These are phyloP conservation scores for Dendroctonus valens DNA, from an alignment of 1,140 invertebrate genomes.

Conservation along the genomic window DNA sequence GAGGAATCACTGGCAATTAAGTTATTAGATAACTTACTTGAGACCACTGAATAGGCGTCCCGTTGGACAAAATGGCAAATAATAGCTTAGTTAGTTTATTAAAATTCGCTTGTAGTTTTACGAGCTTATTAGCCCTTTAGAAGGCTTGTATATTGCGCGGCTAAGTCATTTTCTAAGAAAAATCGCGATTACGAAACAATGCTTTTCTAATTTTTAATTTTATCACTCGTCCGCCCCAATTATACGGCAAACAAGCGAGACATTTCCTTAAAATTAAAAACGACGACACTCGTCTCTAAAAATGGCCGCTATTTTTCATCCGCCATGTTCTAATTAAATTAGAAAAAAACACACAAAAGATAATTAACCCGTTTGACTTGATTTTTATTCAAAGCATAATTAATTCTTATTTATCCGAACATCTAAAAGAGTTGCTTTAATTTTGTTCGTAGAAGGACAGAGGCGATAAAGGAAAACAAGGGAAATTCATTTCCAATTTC, in stretches of 20 bases:
- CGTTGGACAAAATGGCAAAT: no score
- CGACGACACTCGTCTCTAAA: conserved; percentile 32
- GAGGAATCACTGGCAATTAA: no score
- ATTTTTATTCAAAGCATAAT: conserved; percentile 35
- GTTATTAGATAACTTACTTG: no score
- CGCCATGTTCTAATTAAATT: conserved; percentile 36
- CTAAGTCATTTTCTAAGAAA: conserved; percentile 8
- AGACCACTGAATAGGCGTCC: no score
- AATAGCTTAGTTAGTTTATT: no score
- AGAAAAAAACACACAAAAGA: conserved; percentile 34
- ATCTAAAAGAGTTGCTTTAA: no score
- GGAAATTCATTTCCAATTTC: no score
- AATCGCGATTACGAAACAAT: conserved; percentile 29
- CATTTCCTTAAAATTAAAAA: conserved; percentile 36
- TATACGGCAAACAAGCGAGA: conserved; percentile 34
- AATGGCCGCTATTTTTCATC: conserved; percentile 35
- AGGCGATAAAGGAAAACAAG: no score
- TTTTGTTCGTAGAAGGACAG: no score
- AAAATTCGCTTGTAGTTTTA: no score
- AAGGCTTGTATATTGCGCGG: no score
- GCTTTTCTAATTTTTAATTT: conserved; percentile 35
- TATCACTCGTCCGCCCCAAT: conserved; percentile 29
- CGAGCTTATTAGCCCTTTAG: no score
- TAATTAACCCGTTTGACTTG: conserved; percentile 38
- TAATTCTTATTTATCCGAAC: conserved; percentile 34